Evolutionary conservation across 1,140 invertebrate genomes (phyloP).

Genomic region (Zaprionus ghesquierei): DNA sequence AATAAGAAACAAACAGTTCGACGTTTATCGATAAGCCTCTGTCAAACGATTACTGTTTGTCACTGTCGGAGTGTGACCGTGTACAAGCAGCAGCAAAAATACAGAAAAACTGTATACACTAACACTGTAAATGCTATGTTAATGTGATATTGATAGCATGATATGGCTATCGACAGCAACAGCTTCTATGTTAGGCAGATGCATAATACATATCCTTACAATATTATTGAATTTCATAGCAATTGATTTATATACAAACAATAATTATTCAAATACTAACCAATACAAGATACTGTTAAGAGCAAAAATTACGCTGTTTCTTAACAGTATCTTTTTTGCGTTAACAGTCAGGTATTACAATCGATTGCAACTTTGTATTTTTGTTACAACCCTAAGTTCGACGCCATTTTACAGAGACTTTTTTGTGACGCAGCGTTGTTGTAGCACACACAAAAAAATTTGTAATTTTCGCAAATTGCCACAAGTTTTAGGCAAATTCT

Average conservation of each 20-base stretch:
- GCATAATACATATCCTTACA: no score
- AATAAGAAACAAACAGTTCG: background rate
- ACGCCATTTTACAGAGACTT: conserved; percentile 68
- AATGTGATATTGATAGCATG: background rate
- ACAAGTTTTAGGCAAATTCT: conserved; percentile 6
- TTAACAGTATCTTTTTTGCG: background rate
- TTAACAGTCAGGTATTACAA: background rate
- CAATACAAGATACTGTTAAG: no score
- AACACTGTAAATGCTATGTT: background rate
- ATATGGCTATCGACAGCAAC: no score
- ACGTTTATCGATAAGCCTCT: background rate
- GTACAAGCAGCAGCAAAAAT: background rate
- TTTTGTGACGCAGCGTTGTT: conserved; percentile 69
- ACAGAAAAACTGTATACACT: no score
- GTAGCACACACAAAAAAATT: conserved; percentile 35
- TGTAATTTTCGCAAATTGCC: conserved; percentile 31
- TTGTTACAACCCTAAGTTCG: conserved; percentile 49
- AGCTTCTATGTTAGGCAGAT: no score
- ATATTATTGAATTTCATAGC: no score
- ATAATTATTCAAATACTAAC: no score
- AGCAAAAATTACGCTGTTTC: background rate
- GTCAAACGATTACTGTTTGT: background rate
- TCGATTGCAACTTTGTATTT: background rate
- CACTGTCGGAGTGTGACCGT: background rate
- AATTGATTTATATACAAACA: no score